Evolutionary conservation across 2,888 invertebrate species (phyloP).

Genomic region (Acheta domesticus): DNA sequence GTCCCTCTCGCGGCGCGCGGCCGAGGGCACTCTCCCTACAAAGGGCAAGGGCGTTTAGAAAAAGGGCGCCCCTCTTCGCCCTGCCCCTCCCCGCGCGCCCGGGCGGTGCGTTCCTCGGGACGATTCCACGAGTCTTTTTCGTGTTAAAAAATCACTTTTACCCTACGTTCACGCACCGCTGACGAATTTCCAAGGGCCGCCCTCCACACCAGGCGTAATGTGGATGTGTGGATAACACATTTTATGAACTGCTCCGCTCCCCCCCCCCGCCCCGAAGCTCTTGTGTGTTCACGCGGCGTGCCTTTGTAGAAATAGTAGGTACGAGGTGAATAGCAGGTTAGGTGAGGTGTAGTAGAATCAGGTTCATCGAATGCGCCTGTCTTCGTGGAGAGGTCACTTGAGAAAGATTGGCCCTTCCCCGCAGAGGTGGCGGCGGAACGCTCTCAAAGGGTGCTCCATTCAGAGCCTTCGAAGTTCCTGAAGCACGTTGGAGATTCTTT

Average conservation of each 20-base stretch:
- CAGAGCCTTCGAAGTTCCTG: too few relatives aligned
- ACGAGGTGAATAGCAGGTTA: too few relatives aligned
- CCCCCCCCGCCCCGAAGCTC: background rate
- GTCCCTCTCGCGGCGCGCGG: background rate
- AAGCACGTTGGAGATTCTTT: too few relatives aligned
- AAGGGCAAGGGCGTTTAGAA: conserved; percentile 6
- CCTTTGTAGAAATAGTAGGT: too few relatives aligned
- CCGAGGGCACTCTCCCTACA: background rate
- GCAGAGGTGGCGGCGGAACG: too few relatives aligned
- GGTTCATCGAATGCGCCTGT: too few relatives aligned
- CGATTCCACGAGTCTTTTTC: background rate
- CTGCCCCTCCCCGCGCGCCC: background rate
- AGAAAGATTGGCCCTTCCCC: too few relatives aligned
- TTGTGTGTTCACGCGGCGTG: background rate
- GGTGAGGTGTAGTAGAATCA: too few relatives aligned
- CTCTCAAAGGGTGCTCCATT: too few relatives aligned
- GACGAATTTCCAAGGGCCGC: background rate
- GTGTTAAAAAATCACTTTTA: conserved; percentile 18
- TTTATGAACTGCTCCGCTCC: background rate
- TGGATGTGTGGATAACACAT: background rate
- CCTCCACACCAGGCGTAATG: background rate
- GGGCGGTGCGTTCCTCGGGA: background rate
- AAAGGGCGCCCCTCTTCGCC: background rate
- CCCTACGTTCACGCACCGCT: background rate
- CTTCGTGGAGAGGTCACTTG: too few relatives aligned